phyloP scores from a whole-genome alignment of 2,797 vertebrate genomes.

The Urocyon cinereoargenteus region DNA sequence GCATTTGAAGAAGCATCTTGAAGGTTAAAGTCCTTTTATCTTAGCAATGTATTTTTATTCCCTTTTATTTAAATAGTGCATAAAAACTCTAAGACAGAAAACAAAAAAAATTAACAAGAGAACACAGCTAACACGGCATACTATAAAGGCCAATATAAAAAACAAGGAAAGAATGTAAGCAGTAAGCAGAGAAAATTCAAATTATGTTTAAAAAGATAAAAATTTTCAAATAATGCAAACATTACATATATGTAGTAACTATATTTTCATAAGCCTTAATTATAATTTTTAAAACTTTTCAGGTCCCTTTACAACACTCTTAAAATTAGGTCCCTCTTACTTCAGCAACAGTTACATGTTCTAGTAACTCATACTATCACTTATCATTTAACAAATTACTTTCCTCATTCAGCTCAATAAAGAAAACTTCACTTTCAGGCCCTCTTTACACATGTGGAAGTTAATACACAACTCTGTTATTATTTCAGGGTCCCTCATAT shows the following conservation, averaged over 20 bases:
- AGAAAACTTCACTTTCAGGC: background rate
- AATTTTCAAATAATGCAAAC: background rate
- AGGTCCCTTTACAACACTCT: background rate
- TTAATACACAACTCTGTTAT: background rate
- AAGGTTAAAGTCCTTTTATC: background rate
- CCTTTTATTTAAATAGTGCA: background rate
- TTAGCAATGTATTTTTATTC: constrained; percentile 39
- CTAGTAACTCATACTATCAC: background rate
- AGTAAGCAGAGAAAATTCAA: background rate
- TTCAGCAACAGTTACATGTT: background rate
- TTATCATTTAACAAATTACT: constrained; percentile 51
- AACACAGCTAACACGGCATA: background rate
- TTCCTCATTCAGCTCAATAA: background rate
- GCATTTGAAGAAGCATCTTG: background rate
- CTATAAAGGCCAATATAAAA: background rate
- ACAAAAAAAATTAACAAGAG: background rate
- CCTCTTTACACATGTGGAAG: background rate
- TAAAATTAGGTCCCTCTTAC: background rate
- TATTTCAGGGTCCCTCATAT: constrained; percentile 41
- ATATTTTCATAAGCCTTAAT: background rate
- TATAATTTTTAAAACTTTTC: background rate
- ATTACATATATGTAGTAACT: background rate
- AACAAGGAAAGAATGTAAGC: background rate
- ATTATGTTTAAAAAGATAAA: background rate
- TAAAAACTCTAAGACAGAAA: constrained; percentile 17